Evolutionary conservation across 2,888 invertebrate species (phyloP).

Genomic region (Macaria notata): DNA sequence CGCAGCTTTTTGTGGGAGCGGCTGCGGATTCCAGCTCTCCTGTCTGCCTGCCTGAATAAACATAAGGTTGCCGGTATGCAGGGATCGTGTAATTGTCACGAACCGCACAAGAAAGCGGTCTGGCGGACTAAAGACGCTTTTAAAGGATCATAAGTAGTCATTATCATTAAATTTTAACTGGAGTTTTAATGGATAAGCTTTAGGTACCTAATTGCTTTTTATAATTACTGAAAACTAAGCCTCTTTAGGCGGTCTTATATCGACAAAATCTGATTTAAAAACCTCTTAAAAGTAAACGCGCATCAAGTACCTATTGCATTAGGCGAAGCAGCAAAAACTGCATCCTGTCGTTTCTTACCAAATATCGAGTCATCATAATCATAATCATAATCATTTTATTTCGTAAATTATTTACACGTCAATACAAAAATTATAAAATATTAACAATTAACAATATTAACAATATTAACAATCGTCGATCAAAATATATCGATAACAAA

Average conservation of each 20-base stretch:
- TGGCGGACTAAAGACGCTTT: background rate
- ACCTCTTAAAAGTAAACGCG: too few relatives aligned
- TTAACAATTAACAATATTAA: too few relatives aligned
- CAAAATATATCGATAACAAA: too few relatives aligned
- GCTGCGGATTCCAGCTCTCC: conserved; percentile 48
- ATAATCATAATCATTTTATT: too few relatives aligned
- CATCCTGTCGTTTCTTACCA: conserved; percentile 24
- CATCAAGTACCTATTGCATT: conserved; percentile 3
- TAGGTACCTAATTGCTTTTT: too few relatives aligned
- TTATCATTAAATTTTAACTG: too few relatives aligned
- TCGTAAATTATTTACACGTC: too few relatives aligned
- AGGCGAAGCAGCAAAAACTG: conserved; percentile 23
- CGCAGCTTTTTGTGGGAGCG: conserved; percentile 55
- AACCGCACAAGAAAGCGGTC: conserved; percentile 30
- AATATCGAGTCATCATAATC: conserved; percentile 22
- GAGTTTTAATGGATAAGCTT: too few relatives aligned
- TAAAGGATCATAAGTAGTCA: too few relatives aligned
- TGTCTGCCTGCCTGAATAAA: conserved; percentile 49
- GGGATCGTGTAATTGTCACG: conserved; percentile 52
- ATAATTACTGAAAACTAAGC: background rate
- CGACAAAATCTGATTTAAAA: background rate
- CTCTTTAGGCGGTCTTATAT: background rate
- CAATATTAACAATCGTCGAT: too few relatives aligned
- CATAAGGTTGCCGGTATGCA: conserved; percentile 54
- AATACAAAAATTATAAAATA: too few relatives aligned